These are phyloP conservation scores for Eupleurogrammus muticus DNA, from an alignment of 2,797 vertebrate genomes.

Conservation along the genomic window DNA sequence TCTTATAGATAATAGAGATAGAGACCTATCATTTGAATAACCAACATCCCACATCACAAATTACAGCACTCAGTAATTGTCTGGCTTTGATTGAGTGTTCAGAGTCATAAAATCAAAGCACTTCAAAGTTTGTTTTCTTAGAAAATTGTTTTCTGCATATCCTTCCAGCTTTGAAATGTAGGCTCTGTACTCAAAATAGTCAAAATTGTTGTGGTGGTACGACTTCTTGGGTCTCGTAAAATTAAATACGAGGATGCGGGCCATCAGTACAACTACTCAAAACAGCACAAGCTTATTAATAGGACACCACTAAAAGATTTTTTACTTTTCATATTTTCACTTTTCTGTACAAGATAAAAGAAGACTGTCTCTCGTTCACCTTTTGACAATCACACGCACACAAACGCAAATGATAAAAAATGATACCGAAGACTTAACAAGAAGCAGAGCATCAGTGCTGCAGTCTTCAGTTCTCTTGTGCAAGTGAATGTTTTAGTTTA, in stretches of 20 bases:
- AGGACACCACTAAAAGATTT: slow-evolving; percentile 47
- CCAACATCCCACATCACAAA: slow-evolving; percentile 37
- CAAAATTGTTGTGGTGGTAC: slow-evolving; percentile 7
- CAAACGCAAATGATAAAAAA: slow-evolving; percentile 39
- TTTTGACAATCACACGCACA: slow-evolving; percentile 38
- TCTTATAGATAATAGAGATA: slow-evolving; percentile 36
- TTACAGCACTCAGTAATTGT: slow-evolving; percentile 31
- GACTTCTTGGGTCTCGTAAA: slow-evolving; percentile 34
- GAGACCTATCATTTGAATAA: slow-evolving; percentile 35
- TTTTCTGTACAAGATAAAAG: slow-evolving; percentile 59
- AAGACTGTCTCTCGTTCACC: slow-evolving; percentile 44
- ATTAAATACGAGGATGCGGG: slow-evolving; percentile 34
- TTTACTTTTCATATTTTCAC: slow-evolving; percentile 44
- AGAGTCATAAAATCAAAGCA: slow-evolving; percentile 52
- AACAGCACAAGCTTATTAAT: slow-evolving; percentile 66
- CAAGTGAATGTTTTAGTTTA: slow-evolving; percentile 39
- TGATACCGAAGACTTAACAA: slow-evolving; percentile 35
- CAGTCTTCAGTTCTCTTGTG: slow-evolving; percentile 29
- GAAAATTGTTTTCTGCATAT: slow-evolving; percentile 33
- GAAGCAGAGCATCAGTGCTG: slow-evolving; percentile 26
- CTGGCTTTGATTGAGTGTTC: slow-evolving; percentile 32
- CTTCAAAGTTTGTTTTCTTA: slow-evolving; percentile 37
- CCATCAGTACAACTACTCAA: slow-evolving; percentile 39
- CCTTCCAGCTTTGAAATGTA: slow-evolving; percentile 51
- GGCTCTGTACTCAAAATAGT: slow-evolving; percentile 28